These are phyloP conservation scores for Caloenas nicobarica DNA, from an alignment of 2,113 vertebrate genomes.

Conservation along the genomic window DNA sequence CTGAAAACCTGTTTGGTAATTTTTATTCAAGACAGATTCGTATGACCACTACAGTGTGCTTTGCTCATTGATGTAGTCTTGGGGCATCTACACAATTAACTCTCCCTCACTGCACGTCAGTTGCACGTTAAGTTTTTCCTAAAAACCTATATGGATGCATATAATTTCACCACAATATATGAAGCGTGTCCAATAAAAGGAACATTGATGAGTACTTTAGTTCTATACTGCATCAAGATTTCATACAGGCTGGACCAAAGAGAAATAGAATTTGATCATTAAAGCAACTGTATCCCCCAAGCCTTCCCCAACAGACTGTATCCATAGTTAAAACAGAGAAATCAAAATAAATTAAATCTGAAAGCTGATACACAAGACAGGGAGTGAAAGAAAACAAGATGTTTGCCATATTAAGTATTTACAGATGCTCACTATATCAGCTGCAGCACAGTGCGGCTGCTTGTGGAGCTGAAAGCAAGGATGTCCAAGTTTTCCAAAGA, in stretches of 20 bases:
- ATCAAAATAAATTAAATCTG: slow-evolving; percentile 30
- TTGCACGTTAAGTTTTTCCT: slow-evolving; percentile 74
- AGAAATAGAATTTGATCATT: slow-evolving; percentile 62
- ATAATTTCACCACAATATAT: slow-evolving; percentile 75
- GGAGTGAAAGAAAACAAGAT: neutral
- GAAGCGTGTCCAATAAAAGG: slow-evolving; percentile 76
- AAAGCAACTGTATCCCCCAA: slow-evolving; percentile 40
- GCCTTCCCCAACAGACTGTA: neutral
- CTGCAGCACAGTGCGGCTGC: neutral
- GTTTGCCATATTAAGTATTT: neutral
- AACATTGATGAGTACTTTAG: slow-evolving; percentile 72
- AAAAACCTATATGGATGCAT: slow-evolving; percentile 68
- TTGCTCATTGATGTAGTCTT: slow-evolving; percentile 57
- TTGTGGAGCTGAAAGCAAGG: neutral
- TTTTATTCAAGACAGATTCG: slow-evolving; percentile 71
- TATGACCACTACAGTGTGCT: slow-evolving; percentile 65
- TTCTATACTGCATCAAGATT: slow-evolving; percentile 67
- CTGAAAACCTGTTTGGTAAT: slow-evolving; percentile 65
- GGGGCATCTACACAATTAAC: slow-evolving; percentile 74
- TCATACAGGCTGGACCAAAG: slow-evolving; percentile 64
- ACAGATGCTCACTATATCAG: neutral
- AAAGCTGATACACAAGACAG: neutral
- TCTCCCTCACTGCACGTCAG: slow-evolving; percentile 74
- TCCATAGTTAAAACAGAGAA: slow-evolving; percentile 22
- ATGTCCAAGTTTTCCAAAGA: neutral